Conservation (phyloP, 2,888 invertebrate species). For the Epirrhoe tristata region DNA sequence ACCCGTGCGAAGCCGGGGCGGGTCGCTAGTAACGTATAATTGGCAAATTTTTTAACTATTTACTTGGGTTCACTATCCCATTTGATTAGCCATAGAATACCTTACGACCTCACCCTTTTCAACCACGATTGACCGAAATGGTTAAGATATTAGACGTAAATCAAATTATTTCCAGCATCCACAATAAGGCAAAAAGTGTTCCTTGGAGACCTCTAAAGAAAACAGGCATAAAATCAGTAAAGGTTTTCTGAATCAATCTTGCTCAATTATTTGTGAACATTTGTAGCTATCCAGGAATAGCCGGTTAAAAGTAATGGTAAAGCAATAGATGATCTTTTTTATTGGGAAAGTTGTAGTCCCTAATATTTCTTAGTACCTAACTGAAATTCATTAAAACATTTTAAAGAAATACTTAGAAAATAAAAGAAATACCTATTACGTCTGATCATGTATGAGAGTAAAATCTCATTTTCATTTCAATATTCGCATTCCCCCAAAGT, state of each 20-base stretch:
- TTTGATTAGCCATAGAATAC: slow-evolving; percentile 16
- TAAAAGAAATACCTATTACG: too few species aligned
- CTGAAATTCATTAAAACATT: too few species aligned
- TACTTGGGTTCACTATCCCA: slow-evolving; percentile 5
- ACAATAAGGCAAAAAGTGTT: slow-evolving; percentile 12
- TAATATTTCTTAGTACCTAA: too few species aligned
- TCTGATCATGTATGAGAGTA: not conserved
- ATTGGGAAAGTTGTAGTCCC: too few species aligned
- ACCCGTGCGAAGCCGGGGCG: too few species aligned
- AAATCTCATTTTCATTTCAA: not conserved
- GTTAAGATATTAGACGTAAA: slow-evolving; percentile 17
- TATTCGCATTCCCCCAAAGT: not conserved
- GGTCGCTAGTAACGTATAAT: too few species aligned
- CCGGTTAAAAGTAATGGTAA: too few species aligned
- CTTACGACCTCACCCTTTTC: slow-evolving; percentile 21
- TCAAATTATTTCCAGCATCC: slow-evolving; percentile 27
- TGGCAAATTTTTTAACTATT: not conserved
- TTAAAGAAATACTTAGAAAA: too few species aligned
- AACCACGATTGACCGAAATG: slow-evolving; percentile 19
- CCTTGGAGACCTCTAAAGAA: slow-evolving; percentile 4
- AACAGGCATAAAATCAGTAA: slow-evolving; percentile 2
- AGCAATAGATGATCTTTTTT: too few species aligned
- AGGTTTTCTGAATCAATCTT: not conserved
- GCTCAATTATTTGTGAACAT: too few species aligned
- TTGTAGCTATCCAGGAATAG: too few species aligned